Evolutionary conservation across 2,113 vertebrate species (phyloP).

Genomic region (Bubo blakistoni): DNA sequence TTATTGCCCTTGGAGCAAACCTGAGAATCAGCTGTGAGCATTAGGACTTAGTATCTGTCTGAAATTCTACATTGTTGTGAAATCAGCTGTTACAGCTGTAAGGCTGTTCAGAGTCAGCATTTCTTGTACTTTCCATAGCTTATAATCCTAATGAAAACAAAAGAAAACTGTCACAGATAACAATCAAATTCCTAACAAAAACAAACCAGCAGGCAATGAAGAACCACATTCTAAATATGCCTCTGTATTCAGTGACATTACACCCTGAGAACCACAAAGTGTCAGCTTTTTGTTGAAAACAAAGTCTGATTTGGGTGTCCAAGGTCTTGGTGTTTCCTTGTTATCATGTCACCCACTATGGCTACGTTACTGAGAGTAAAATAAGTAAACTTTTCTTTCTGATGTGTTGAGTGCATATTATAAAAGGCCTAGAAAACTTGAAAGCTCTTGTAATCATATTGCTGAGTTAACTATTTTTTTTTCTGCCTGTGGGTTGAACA

Average conservation of each 20-base stretch:
- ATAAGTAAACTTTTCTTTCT: neutral
- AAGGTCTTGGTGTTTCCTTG: neutral
- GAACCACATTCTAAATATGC: neutral
- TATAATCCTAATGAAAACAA: neutral
- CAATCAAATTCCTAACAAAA: neutral
- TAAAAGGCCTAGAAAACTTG: neutral
- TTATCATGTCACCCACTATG: neutral
- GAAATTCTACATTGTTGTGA: neutral
- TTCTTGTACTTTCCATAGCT: neutral
- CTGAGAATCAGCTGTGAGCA: neutral
- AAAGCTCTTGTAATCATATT: neutral
- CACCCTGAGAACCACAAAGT: neutral
- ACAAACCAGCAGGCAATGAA: neutral
- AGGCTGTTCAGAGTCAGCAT: neutral
- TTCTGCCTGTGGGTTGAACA: neutral
- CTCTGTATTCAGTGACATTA: neutral
- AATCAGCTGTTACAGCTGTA: neutral
- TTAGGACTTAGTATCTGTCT: neutral
- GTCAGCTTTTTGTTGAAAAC: neutral
- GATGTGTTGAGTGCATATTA: neutral
- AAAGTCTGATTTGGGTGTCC: neutral
- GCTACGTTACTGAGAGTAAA: neutral
- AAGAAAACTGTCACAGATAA: neutral
- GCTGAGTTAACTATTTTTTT: neutral
- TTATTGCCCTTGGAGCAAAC: neutral